Evolutionary conservation across 2,888 invertebrate genomes (phyloP).

Genomic region (Parochlus steinenii): DNA sequence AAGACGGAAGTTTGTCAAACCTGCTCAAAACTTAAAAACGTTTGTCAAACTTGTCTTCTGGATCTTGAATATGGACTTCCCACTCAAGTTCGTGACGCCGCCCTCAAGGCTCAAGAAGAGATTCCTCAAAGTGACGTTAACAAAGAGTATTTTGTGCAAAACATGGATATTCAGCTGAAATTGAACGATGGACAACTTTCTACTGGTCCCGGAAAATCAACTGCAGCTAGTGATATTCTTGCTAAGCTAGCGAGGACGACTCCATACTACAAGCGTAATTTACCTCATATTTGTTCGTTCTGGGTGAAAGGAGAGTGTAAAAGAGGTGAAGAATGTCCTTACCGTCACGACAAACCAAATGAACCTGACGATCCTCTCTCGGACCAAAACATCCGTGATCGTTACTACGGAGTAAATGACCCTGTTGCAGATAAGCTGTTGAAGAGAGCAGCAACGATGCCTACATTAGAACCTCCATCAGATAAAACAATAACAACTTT

Average conservation of each 20-base stretch:
- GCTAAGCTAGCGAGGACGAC: constrained; percentile 50
- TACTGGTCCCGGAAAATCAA: constrained; percentile 47
- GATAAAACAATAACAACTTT: constrained; percentile 92
- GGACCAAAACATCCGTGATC: constrained; percentile 82
- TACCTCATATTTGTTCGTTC: constrained; percentile 87
- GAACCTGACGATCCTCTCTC: constrained; percentile 88
- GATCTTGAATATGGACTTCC: constrained; percentile 78
- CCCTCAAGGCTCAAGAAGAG: constrained; percentile 68
- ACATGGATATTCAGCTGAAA: constrained; percentile 59
- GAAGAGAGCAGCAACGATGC: constrained; percentile 78
- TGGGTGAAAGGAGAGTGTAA: constrained; percentile 93
- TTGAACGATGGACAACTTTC: constrained; percentile 25
- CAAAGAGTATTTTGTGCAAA: constrained; percentile 80
- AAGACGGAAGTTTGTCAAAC: constrained; percentile 92
- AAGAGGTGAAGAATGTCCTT: constrained; percentile 87
- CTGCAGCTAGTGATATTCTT: constrained; percentile 59
- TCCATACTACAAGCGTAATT: constrained; percentile 81
- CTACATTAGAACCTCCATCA: constrained; percentile 87
- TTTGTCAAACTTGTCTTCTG: constrained; percentile 82
- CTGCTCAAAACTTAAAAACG: constrained; percentile 78
- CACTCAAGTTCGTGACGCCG: constrained; percentile 72
- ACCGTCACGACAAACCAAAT: constrained; percentile 83
- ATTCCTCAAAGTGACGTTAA: constrained; percentile 83
- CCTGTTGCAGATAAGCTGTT: constrained; percentile 85
- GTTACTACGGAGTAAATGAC: constrained; percentile 83